Percentiles rank a stretch among this genome's conserved stretches.
Conservation (phyloP, 2,888 invertebrate species). For the Scaptomyza parva region DNA sequence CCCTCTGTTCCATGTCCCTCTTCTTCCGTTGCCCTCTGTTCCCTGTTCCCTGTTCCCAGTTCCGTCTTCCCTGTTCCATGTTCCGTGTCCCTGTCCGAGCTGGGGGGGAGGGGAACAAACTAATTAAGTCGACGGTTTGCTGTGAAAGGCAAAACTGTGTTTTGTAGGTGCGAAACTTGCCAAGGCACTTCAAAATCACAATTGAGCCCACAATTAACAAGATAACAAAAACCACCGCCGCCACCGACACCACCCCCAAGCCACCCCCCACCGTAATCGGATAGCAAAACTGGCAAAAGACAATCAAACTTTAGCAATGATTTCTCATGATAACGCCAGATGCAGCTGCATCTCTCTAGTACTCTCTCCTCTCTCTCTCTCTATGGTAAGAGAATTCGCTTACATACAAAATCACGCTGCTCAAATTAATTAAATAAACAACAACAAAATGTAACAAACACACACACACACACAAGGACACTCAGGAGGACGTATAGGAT, state of each 20-base stretch:
- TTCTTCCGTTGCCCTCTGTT: too few species aligned
- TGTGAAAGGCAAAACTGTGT: conserved; percentile 53
- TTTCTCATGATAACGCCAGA: conserved; percentile 56
- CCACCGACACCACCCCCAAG: not conserved
- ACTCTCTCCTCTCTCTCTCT: too few species aligned
- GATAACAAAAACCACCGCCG: conserved; percentile 57
- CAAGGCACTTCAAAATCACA: conserved; percentile 69
- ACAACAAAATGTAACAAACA: conserved; percentile 12
- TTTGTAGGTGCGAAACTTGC: conserved; percentile 68
- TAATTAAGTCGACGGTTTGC: conserved; percentile 68
- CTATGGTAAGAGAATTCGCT: not conserved
- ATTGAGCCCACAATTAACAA: conserved; percentile 72
- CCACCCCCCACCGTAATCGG: not conserved
- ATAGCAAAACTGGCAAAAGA: conserved; percentile 61
- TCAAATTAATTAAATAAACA: conserved; percentile 65
- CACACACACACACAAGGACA: not conserved
- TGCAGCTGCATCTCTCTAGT: conserved; percentile 25
- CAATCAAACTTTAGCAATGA: conserved; percentile 72
- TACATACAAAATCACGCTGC: conserved; percentile 57
- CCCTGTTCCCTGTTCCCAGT: too few species aligned
- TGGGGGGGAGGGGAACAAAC: conserved; percentile 67
- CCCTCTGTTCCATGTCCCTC: too few species aligned
- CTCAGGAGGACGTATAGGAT: not conserved
- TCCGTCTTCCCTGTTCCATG: too few species aligned
- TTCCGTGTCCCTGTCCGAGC: conserved; percentile 5